These are phyloP conservation scores for Drosophila fuyamai DNA, from an alignment of 1,140 invertebrate genomes.

Conservation along the genomic window DNA sequence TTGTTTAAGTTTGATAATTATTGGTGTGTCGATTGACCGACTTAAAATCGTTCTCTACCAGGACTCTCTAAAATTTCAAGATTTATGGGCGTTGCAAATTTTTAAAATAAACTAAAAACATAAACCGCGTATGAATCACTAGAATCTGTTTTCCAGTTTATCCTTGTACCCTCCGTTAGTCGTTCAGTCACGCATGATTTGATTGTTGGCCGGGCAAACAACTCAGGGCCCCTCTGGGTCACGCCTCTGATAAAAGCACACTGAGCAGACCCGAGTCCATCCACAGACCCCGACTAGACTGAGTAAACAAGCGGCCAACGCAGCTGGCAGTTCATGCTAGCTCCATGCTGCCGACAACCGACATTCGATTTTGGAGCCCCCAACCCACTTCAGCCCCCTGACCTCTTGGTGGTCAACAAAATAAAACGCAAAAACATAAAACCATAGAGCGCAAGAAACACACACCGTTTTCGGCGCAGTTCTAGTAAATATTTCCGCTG, in stretches of 20 bases:
- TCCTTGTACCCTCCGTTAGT: neutral
- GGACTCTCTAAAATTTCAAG: no score
- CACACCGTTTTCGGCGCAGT: conserved; percentile 32
- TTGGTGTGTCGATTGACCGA: no score
- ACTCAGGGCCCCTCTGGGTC: neutral
- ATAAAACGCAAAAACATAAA: conserved; percentile 24
- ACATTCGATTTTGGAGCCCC: conserved; percentile 22
- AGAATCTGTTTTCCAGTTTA: neutral
- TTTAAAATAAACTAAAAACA: no score
- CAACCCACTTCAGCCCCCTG: conserved; percentile 24
- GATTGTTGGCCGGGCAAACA: conserved; percentile 1
- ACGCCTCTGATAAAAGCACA: conserved; percentile 13
- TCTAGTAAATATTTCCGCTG: conserved; percentile 48
- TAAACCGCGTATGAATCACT: no score
- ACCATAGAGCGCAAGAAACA: conserved; percentile 20
- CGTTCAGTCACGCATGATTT: neutral
- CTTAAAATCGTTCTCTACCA: no score
- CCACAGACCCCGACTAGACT: conserved; percentile 52
- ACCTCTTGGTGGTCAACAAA: conserved; percentile 31
- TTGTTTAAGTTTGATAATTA: no score
- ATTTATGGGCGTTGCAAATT: no score
- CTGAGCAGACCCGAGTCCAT: conserved; percentile 17
- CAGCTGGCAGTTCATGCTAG: conserved; percentile 57
- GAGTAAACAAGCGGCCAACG: conserved; percentile 66
- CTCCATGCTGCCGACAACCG: conserved; percentile 20